Evolutionary conservation across 2,797 vertebrate genomes (phyloP).

Genomic region (Danio aesculapii): DNA sequence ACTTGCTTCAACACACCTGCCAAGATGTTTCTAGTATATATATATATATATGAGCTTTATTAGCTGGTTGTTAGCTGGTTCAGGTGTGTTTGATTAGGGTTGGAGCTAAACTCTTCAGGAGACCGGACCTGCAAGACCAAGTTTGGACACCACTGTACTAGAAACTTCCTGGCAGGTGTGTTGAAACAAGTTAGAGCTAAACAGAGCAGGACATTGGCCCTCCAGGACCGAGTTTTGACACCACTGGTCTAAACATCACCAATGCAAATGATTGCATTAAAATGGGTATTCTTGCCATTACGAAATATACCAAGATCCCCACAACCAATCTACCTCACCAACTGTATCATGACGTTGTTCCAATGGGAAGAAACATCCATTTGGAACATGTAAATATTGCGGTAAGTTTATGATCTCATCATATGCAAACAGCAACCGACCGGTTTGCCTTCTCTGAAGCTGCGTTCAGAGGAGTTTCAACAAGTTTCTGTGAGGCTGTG

Average conservation of each 20-base stretch:
- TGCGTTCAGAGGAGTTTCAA: neutral
- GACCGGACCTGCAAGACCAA: too few species aligned
- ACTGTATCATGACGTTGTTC: neutral
- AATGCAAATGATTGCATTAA: neutral
- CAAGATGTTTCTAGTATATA: too few species aligned
- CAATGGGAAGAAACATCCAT: neutral
- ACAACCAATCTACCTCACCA: neutral
- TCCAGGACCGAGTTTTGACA: too few species aligned
- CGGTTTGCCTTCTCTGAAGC: neutral
- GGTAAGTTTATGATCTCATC: constrained; percentile 1
- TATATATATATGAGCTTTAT: too few species aligned
- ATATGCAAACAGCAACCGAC: constrained; percentile 7
- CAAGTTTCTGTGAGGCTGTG: neutral
- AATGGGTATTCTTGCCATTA: neutral
- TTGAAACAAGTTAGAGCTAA: too few species aligned
- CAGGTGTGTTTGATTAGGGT: too few species aligned
- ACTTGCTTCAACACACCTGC: too few species aligned
- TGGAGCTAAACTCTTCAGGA: too few species aligned
- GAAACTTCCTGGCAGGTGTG: too few species aligned
- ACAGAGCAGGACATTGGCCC: too few species aligned
- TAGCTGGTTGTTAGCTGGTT: too few species aligned
- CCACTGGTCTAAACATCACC: neutral
- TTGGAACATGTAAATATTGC: neutral
- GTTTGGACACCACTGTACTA: too few species aligned
- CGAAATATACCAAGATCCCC: neutral